Base-by-base conservation (phyloP, 2,797 vertebrate species). In the Enteromius argenteus region DNA sequence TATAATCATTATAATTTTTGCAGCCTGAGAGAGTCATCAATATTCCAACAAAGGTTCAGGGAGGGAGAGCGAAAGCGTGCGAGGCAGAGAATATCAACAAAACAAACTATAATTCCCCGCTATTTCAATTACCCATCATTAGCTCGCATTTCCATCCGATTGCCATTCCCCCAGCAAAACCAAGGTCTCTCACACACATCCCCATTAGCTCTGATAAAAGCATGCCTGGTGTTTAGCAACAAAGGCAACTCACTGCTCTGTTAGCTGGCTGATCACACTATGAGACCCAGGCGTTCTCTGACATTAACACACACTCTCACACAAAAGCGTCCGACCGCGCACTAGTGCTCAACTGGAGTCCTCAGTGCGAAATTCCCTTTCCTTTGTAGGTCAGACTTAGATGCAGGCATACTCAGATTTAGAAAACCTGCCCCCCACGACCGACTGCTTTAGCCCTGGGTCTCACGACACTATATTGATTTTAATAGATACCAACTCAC, bases 401-500 rank as follows among this genome's bases (percentile, higher is more conserved):
- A 89, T 92, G 86, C 90, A 91, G 87, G 89, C 89, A 92, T 89
- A 86, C 90, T 87, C 84, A 88, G 91, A 91, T 89, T 86, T 91
- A 89, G 19, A 83, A 77, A 80, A 58, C 76, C 53, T 56, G 49
- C 89, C 86, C 80, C 89, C 81, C 67, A 30, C 2, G 21, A 23
- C 56, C 10, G 10, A 21, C 68, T 75, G 80, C 44, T 49, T 86
- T 51, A 79, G 79, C 80, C 75, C 44, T 56, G 21, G 80, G 80
- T 73, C 80, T 44, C 79, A 51, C 82, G 79, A 66, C 84, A 79
- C 72, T 93, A 88, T 89, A 88, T 92, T 90, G 81, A 27, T 89
- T 92, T 90, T 89, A 93, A 93, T 92, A 87, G 79, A 91, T 85
- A 91, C 88, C 89, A 92, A 96, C 96, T 96, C 95, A 96, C 95